Evolutionary conservation across 2,888 invertebrate species (phyloP), one percentile per base, ranked within the genome.

Genomic region (Trichopoda pennipes): DNA sequence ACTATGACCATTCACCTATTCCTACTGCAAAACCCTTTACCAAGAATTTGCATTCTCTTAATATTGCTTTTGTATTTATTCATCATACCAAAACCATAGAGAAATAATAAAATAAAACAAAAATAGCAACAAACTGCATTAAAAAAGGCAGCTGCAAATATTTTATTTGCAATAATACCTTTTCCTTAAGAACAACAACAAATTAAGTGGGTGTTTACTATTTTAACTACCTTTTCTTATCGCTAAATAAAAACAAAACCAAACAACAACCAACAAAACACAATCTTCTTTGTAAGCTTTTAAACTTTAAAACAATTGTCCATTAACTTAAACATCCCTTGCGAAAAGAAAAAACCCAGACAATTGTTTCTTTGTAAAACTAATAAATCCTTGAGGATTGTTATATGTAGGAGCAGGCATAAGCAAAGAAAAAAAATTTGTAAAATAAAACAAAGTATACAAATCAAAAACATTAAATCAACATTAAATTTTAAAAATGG

Each of bases 171-270:
- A 28, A 23, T 51, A 51, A 28, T 61, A 74, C 6, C 17, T 61
- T 56, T 69, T 73, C 72, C 69, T 61, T 68, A 51, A 44, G 44
- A 44, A 44, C 6, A 44, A 49, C 3, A 49, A 19, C 44, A 32
- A 58, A 56, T 72, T 73, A 77, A 64, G 81, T 74, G 81, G 81
- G 81, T 77, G 81, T 81, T 81, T 64, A 74, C 77, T 77, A 69
- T 64, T 64, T 47, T 64, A 81, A 74, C 69, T 77, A 74, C 73
- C 73, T 73, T 81, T 73, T 69, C 66, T 68, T 73, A 55, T 61
- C 2, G 17, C 38, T 47, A 44, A 9, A n/a, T n/a, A 42, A 28
- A n/a, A n/a, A n/a, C n/a, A n/a, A n/a, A n/a, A n/a, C n/a, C n/a
- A n/a, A n/a, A n/a, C n/a, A n/a, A n/a, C n/a, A n/a, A n/a, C 49